Evolutionary conservation across 1,140 invertebrate species (phyloP).

Genomic region (Reticulitermes speratus): DNA sequence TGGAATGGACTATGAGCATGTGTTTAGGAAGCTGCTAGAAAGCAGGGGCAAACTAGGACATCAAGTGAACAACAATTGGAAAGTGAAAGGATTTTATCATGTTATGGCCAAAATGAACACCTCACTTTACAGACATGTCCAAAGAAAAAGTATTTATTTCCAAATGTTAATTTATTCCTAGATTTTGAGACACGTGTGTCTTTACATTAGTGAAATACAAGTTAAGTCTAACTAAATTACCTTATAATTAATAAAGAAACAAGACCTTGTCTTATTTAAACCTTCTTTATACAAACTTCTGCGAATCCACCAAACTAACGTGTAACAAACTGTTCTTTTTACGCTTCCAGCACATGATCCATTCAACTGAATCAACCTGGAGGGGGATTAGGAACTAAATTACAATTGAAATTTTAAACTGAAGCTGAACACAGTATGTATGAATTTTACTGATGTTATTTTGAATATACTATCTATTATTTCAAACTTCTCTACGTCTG

Average conservation of each 20-base stretch:
- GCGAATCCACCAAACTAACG: slow-evolving; percentile 17
- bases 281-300: slow-evolving; percentile 20
- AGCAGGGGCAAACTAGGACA: no score
- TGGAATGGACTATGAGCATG: no score
- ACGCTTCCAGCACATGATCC: background rate
- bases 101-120: no score
- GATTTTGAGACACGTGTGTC: slow-evolving; percentile 20
- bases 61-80: no score
- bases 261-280: slow-evolving; percentile 16
- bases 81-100: no score
- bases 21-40: no score
- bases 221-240: slow-evolving; percentile 22
- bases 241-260: slow-evolving; percentile 22
- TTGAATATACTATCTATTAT: background rate
- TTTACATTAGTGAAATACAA: slow-evolving; percentile 33
- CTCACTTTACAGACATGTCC: no score
- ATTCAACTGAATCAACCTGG: background rate
- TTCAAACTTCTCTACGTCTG: background rate
- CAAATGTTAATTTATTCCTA: slow-evolving; percentile 24
- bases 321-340: slow-evolving; percentile 15
- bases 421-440: background rate
- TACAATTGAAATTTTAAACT: background rate
- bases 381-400: background rate
- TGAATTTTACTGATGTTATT: background rate
- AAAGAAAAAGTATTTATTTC: background rate